Conservation (phyloP, 2,797 vertebrate genomes). For the Malacoraja senta region DNA sequence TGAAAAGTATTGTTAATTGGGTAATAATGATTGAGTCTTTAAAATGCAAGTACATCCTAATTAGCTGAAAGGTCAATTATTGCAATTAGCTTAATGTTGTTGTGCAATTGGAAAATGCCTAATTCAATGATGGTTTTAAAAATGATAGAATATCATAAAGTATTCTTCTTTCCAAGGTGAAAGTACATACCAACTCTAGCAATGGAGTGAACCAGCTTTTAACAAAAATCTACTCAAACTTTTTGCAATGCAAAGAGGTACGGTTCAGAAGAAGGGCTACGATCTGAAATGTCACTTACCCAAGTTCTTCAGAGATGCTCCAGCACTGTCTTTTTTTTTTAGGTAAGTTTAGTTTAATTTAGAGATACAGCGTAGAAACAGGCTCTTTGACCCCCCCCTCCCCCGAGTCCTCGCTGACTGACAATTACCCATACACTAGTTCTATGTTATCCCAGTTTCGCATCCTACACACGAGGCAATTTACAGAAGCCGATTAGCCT, state of each 20-base stretch:
- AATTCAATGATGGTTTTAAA: not conserved
- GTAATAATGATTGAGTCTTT: slow-evolving; percentile 36
- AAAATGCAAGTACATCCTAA: slow-evolving; percentile 35
- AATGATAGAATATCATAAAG: not conserved
- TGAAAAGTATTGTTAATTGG: slow-evolving; percentile 36
- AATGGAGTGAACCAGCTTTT: not conserved
- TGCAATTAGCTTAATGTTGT: not conserved
- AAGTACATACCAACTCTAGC: not conserved
- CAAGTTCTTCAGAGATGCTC: too few relatives aligned
- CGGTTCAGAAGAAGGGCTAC: too few relatives aligned
- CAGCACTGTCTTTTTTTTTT: too few relatives aligned
- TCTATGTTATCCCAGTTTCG: too few relatives aligned
- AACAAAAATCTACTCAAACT: not conserved
- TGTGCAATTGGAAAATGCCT: not conserved
- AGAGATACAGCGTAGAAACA: too few relatives aligned
- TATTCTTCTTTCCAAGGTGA: not conserved
- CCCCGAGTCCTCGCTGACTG: too few relatives aligned
- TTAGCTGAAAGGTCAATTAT: slow-evolving; percentile 38
- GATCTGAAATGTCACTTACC: too few relatives aligned
- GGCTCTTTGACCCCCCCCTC: too few relatives aligned
- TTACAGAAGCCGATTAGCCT: too few relatives aligned
- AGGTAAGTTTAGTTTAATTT: too few relatives aligned
- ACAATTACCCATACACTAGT: too few relatives aligned
- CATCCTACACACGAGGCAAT: too few relatives aligned
- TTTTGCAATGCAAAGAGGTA: not conserved